Conservation (phyloP, 2,797 vertebrate genomes). For the Anolis apletophallus region DNA sequence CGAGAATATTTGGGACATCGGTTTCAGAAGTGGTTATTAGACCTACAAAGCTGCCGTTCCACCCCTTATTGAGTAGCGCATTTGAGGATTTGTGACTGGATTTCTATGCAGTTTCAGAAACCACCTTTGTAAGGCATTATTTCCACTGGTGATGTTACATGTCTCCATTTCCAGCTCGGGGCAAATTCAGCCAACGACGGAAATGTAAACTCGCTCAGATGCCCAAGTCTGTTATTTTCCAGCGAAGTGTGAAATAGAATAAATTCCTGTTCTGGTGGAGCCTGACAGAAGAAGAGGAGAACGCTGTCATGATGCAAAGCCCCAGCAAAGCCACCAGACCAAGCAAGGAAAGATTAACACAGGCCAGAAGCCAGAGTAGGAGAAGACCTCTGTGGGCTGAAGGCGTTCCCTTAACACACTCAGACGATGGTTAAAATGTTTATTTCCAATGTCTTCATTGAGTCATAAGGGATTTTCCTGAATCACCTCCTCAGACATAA, state of each 20-base stretch:
- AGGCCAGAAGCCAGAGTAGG: conserved; percentile 37
- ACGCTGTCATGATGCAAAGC: conserved; percentile 51
- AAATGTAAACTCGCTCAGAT: conserved; percentile 58
- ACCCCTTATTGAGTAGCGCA: not conserved
- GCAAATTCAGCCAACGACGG: conserved; percentile 43
- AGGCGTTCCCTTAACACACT: conserved; percentile 37
- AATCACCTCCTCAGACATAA: conserved; percentile 20
- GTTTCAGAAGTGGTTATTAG: not conserved
- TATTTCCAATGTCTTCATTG: not conserved
- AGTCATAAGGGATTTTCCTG: conserved; percentile 25
- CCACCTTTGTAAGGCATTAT: conserved; percentile 57
- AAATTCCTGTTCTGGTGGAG: conserved; percentile 61
- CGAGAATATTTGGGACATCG: too few species aligned
- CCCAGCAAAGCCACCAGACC: conserved; percentile 61
- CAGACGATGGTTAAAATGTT: conserved; percentile 28
- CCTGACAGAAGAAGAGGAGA: conserved; percentile 21
- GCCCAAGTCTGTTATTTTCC: conserved; percentile 64
- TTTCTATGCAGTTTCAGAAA: conserved; percentile 28
- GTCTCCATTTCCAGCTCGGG: conserved; percentile 50
- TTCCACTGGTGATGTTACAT: conserved; percentile 57
- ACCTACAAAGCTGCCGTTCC: conserved; percentile 9
- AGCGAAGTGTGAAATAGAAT: conserved; percentile 69
- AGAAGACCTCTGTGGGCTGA: conserved; percentile 33
- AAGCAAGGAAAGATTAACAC: conserved; percentile 53
- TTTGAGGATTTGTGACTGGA: conserved; percentile 6